Evolutionary conservation across 2,797 vertebrate species (phyloP), one percentile per base, ranked within the genome.

Genomic region (Anguilla megastoma): DNA sequence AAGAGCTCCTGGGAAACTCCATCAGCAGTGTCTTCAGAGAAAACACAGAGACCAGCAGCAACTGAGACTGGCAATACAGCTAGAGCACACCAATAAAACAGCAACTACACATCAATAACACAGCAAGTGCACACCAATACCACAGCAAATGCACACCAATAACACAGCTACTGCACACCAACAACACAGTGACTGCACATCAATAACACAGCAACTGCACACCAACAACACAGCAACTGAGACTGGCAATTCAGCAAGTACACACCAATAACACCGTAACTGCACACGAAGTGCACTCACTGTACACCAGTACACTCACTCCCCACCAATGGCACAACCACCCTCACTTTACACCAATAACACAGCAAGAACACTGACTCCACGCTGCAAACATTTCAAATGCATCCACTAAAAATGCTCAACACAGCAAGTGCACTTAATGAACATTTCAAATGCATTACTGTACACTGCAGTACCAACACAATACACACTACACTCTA

Each of bases 1-100:
- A 98, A 98, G 92, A 99, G 96, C 93, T 99, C 98, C 96, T 99
- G 98, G 94, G 98, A 99, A 94, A 99, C 98, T 3, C 98, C 98
- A 90, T 99, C 98, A 93, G 98, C 98, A 3, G 98, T 99, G 94
- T 99, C 98, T 99, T 95, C 93, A 86, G 87, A 87, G 79, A 84
- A 85, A 93, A 91, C 3, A 27, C 85, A 63, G 41, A 41, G 85
- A 41, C 27, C 9, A 63, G 56, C n/a, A 27, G 54, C 2, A 24
- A 33, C 1, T 58, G 30, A 58, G 14, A 54, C 14, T 56, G 36
- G n/a, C 82, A 71, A 41, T 48, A 16, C 63, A 18, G 30, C 12
- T 14, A 30, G 3, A 4, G 10, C 60, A 63, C 50, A 52, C 30
- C 0, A 76, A 18, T 36, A 41, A 56, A 1, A 21, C 27, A 41